Conservation (phyloP, 2,888 invertebrate genomes). For the Augiades crinisus region DNA sequence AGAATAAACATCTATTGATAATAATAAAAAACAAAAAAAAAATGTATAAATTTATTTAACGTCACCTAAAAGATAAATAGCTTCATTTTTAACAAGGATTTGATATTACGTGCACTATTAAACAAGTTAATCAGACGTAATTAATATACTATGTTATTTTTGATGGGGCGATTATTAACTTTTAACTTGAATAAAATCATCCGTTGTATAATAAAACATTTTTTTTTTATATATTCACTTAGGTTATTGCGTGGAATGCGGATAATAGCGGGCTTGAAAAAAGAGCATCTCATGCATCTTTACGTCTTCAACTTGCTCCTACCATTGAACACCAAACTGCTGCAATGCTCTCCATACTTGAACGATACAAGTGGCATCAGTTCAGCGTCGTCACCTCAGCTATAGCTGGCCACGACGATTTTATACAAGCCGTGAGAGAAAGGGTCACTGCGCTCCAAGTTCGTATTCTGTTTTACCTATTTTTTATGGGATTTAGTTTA, state of each 20-base stretch:
- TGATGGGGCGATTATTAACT: no score
- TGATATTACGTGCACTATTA: no score
- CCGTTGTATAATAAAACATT: no score
- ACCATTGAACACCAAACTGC: slow-evolving; percentile 98
- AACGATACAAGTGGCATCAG: slow-evolving; percentile 98
- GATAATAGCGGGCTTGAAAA: slow-evolving; percentile 95
- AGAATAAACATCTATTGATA: no score
- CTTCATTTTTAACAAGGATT: no score
- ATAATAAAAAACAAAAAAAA: no score
- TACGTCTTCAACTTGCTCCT: slow-evolving; percentile 96
- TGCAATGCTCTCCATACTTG: slow-evolving; percentile 96
- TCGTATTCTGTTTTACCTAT: slow-evolving; percentile 37
- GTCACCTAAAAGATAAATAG: no score
- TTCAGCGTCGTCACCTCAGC: slow-evolving; percentile 96
- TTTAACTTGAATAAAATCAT: no score
- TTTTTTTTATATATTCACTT: slow-evolving; percentile 13
- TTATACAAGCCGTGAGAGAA: slow-evolving; percentile 95
- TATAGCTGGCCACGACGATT: slow-evolving; percentile 97
- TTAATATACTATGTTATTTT: no score
- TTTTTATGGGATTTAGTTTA: no score
- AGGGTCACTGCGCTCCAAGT: slow-evolving; percentile 92
- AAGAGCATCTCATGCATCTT: slow-evolving; percentile 91
- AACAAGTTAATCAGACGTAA: no score
- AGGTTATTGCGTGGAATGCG: slow-evolving; percentile 97
- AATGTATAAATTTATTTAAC: not conserved